phyloP scores from a whole-genome alignment of 2,888 invertebrate genomes.

The Dolomedes plantarius region DNA sequence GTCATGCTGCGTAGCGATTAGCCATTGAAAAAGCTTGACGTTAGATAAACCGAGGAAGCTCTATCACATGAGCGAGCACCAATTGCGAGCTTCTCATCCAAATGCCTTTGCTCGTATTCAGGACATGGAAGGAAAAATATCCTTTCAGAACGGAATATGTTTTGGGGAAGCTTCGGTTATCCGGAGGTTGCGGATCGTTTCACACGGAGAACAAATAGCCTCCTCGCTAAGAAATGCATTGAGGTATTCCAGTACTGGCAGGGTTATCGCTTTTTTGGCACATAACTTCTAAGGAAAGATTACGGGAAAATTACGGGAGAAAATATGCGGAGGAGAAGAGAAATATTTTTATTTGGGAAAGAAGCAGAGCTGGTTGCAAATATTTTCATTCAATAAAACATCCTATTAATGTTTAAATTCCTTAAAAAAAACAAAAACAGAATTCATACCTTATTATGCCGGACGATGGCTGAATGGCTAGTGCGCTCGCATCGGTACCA shows the following conservation, averaged over 20 bases:
- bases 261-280: constrained; percentile 16
- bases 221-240: background rate
- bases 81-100: constrained; percentile 47
- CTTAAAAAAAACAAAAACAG: too few species aligned
- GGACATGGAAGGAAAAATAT: constrained; percentile 27
- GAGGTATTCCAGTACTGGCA: constrained; percentile 7
- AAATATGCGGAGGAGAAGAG: background rate
- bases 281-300: background rate
- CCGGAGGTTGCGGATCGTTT: constrained; percentile 34
- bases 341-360: background rate
- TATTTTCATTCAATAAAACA: too few species aligned
- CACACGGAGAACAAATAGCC: constrained; percentile 31
- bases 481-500: too few species aligned
- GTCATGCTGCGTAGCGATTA: constrained; percentile 51
- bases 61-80: constrained; percentile 53
- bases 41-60: constrained; percentile 24
- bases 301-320: background rate
- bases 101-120: background rate
- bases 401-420: too few species aligned
- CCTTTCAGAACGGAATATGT: constrained; percentile 56
- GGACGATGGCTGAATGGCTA: too few species aligned
- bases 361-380: too few species aligned
- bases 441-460: too few species aligned
- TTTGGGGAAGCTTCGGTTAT: constrained; percentile 23
- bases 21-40: constrained; percentile 44